Conservation (phyloP, 2,888 invertebrate genomes). For the Machimus rusticus region DNA sequence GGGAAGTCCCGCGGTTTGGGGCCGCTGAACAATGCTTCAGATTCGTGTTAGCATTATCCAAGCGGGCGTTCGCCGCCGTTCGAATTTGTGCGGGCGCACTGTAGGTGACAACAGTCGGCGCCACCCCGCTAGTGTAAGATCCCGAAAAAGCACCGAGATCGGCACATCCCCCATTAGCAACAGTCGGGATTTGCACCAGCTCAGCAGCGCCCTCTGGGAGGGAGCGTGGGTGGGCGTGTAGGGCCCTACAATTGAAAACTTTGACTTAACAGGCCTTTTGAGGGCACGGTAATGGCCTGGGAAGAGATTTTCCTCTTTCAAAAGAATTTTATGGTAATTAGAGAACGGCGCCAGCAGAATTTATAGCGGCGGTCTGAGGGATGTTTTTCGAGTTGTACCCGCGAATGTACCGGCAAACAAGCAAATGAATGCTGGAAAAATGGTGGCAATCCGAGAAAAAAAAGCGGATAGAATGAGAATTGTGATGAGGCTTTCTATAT, state of each 20-base stretch:
- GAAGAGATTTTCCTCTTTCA: constrained; percentile 5
- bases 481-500: not conserved
- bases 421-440: not conserved
- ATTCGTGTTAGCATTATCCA: constrained; percentile 12
- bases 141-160: not conserved
- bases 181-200: not conserved
- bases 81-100: not conserved
- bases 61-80: not conserved
- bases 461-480: not conserved
- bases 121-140: not conserved
- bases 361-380: not conserved
- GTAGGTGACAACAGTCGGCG: constrained; percentile 10
- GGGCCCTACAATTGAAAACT: constrained; percentile 31
- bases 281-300: not conserved
- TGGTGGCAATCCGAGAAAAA: not conserved
- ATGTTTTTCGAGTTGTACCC: not conserved
- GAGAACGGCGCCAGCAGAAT: not conserved
- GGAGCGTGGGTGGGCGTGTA: not conserved
- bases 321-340: constrained; percentile 41
- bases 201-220: not conserved
- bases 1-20: not conserved
- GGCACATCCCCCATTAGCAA: not conserved
- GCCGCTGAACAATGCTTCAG: constrained; percentile 11
- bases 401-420: not conserved
- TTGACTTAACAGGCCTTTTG: constrained; percentile 17